Evolutionary conservation across 2,797 vertebrate species (phyloP), one percentile per base, ranked within the genome.

Genomic region (Gallirallus australis): DNA sequence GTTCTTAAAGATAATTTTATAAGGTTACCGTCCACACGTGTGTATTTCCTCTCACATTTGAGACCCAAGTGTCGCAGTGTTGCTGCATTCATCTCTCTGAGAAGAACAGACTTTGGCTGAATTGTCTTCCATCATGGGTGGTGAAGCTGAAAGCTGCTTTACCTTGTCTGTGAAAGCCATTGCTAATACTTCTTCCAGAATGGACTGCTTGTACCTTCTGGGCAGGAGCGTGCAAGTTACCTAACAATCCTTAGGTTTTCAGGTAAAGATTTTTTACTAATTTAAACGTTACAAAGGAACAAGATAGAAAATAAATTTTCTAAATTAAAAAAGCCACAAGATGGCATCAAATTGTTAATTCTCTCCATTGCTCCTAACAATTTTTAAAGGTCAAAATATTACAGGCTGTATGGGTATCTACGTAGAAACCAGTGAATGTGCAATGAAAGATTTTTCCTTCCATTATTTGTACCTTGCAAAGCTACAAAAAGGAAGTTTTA

Each of bases 271-370:
- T 15, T 86, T 39, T 11, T 23, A 39, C 20, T 56, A 64, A 53
- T 70, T 76, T 48, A 59, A 76, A 24, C 63, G 31, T 47, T 76
- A 33, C 21, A 48, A 79, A 86, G 15, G 15, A 90, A 37, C 7
- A 56, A 66, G 21, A 25, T 21, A 54, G 28, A 66, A 86, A 89
- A 60, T 64, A 64, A 82, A 64, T 92, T 72, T 45, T 12, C 25
- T 24, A 37, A 86, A 82, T 80, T 68, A 75, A 60, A 76, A 82
- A 95, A 94, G 30, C 90, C 83, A 89, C 68, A 87, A 93, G 92
- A 91, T 93, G 90, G 71, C 81, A 95, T 93, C 66, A 79, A 91
- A 63, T 95, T 94, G 45, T 92, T n/a, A 50, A 9, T 76, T 86
- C 66, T 84, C 1, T 81, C 57, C 1, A 0, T 93, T 88, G 69